Conservation (phyloP, 2,113 vertebrate genomes). For the Macroglossus sobrinus region DNA sequence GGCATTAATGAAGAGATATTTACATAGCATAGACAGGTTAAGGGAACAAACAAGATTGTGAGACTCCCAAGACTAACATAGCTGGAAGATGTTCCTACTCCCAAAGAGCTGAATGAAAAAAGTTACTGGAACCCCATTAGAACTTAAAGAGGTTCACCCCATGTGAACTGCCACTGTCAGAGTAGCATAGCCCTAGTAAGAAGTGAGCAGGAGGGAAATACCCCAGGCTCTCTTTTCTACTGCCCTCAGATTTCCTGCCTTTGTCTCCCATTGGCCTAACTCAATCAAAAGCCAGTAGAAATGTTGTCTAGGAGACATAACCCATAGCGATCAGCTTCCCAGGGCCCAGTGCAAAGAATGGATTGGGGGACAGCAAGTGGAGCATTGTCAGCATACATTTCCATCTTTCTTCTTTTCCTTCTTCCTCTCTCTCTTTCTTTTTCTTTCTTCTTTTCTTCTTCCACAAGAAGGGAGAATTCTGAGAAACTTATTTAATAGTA, state of each 20-base stretch:
- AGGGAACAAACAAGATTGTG: not conserved
- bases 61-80: not conserved
- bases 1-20: not conserved
- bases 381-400: not conserved
- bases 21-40: not conserved
- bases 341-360: not conserved
- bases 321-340: not conserved
- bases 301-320: not conserved
- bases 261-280: not conserved
- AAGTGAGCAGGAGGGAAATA: not conserved
- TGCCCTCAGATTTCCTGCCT: not conserved
- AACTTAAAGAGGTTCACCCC: not conserved
- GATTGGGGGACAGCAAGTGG: not conserved
- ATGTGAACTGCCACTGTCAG: not conserved
- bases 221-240: not conserved
- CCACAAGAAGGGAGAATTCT: not conserved
- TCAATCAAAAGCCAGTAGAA: not conserved
- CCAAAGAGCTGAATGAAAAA: not conserved
- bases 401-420: not conserved
- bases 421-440: fast-evolving
- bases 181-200: not conserved
- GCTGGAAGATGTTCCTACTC: not conserved
- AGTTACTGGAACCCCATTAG: not conserved
- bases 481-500: not conserved
- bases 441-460: not conserved